Evolutionary conservation across 2,888 invertebrate genomes (phyloP).

Genomic region (Deilephila porcellus): DNA sequence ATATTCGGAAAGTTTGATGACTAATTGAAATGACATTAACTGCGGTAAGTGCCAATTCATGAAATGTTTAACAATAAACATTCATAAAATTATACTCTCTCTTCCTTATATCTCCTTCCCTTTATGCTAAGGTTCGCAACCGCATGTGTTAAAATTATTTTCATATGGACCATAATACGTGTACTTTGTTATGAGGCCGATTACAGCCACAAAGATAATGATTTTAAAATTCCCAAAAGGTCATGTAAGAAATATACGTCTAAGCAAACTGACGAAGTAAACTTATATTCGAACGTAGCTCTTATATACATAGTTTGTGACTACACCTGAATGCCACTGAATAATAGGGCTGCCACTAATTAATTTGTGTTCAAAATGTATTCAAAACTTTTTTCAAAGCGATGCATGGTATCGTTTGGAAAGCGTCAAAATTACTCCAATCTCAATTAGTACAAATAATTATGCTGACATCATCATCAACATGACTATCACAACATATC

Average conservation of each 20-base stretch:
- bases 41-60: background rate
- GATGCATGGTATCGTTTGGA: no score
- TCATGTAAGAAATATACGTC: conserved; percentile 80
- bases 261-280: conserved; percentile 68
- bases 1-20: no score
- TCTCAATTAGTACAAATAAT: no score
- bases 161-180: background rate
- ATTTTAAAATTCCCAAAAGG: conserved; percentile 63
- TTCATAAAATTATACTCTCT: no score
- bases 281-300: conserved; percentile 61
- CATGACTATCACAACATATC: no score
- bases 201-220: background rate
- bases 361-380: conserved; percentile 58
- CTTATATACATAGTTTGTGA: conserved; percentile 62
- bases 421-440: no score
- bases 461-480: no score
- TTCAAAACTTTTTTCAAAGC: background rate
- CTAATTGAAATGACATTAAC: no score
- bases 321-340: conserved; percentile 72
- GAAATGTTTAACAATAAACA: no score
- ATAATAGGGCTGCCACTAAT: conserved; percentile 68
- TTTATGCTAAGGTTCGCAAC: background rate
- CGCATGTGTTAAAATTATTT: no score
- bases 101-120: no score
- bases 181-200: background rate